Evolutionary conservation across 2,113 vertebrate genomes (phyloP), one percentile per base, ranked within the genome.

Genomic region (Passer montanus): DNA sequence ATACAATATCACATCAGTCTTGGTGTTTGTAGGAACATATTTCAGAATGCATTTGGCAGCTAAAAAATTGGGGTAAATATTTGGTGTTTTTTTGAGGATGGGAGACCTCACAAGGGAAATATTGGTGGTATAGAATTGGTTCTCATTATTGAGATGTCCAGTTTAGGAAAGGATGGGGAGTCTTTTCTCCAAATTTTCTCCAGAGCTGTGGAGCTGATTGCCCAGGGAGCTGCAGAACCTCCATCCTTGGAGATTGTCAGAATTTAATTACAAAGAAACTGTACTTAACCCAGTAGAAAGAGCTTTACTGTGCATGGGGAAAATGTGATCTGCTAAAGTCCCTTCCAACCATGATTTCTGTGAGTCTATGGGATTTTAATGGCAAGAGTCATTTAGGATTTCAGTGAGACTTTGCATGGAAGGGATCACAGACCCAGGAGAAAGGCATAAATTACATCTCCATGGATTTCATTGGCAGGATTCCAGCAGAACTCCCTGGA

Each of bases 151-250:
- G 77, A 74, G 26, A 4, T 69, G 17, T 62, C 1, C 17, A 7
- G 15, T 26, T 69, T 7, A 66, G 63, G 26, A 59, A 55, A 44
- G 20, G 20, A 6, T 82, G 30, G 24, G n/a, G 10, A 92, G 4
- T 18, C 10, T 7, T 85, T 72, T 37, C 19, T 41, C 41, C 58
- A 28, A 2, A 16, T 28, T 50, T 58, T n/a, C 19, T 30, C 56
- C 7, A 14, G 33, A 78, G 43, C 10, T 24, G 18, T 46, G 52
- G 28, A 70, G 28, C 13, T 0, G 0, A 6, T 15, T 89, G 30
- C 60, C 39, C 28, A 63, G 70, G 39, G 39, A 63, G 35, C 4
- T 60, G 37, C 17, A 41, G 26, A 9, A 9, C 12, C 18, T 67
- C 63, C 30, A 35, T 46, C 31, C 26, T 43, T n/a, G 31, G 20